Evolutionary conservation across 2,797 vertebrate genomes (phyloP).

Genomic region (Takifugu rubripes): DNA sequence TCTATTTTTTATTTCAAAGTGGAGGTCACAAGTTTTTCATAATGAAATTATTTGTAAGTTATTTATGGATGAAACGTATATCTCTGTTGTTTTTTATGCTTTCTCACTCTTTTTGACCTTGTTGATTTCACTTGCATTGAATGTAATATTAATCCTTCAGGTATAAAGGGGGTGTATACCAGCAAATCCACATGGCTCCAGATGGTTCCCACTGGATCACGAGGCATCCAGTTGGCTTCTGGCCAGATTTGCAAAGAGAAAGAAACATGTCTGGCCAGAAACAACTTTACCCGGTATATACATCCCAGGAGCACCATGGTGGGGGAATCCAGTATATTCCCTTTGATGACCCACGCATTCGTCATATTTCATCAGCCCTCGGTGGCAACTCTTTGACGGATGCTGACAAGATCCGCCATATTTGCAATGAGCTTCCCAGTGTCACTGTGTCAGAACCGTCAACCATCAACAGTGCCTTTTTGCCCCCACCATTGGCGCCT

Average conservation of each 20-base stretch:
- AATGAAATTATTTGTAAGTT: too few relatives aligned
- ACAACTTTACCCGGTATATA: constrained; percentile 75
- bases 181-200: constrained; percentile 71
- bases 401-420: constrained; percentile 77
- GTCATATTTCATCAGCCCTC: constrained; percentile 79
- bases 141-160: constrained; percentile 34
- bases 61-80: too few relatives aligned
- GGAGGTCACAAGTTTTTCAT: too few relatives aligned
- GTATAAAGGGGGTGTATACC: constrained; percentile 73
- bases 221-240: constrained; percentile 69
- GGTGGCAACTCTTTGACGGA: constrained; percentile 78
- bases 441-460: constrained; percentile 75
- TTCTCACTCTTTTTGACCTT: too few relatives aligned
- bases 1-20: not conserved
- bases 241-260: constrained; percentile 69
- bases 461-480: constrained; percentile 80
- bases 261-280: constrained; percentile 69
- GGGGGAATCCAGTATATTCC: constrained; percentile 89
- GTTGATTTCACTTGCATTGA: too few relatives aligned
- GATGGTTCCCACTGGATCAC: constrained; percentile 74
- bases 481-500: constrained; percentile 72
- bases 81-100: too few relatives aligned
- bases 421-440: constrained; percentile 71
- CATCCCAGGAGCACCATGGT: constrained; percentile 66
- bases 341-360: constrained; percentile 90